Conservation (phyloP, 2,888 invertebrate species). For the Nomada goodeniana region DNA sequence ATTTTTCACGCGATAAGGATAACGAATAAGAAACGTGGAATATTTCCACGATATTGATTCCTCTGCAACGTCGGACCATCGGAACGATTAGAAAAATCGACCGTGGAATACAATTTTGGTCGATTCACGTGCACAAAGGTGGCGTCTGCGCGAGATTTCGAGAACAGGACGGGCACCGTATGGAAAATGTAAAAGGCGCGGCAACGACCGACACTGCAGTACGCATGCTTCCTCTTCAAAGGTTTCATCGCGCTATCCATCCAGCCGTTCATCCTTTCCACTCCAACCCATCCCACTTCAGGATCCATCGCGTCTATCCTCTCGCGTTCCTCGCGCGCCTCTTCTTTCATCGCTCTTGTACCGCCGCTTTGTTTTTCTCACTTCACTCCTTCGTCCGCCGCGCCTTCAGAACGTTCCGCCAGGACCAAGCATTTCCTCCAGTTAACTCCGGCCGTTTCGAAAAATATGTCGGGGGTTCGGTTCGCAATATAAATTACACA, state of each 20-base stretch:
- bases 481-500: no score
- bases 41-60: no score
- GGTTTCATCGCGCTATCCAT: slow-evolving; percentile 70
- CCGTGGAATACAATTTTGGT: slow-evolving; percentile 13
- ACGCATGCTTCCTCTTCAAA: slow-evolving; percentile 66
- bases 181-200: slow-evolving; percentile 69
- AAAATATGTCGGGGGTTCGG: no score
- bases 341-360: slow-evolving; percentile 45
- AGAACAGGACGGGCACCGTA: slow-evolving; percentile 63
- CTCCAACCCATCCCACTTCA: slow-evolving; percentile 62
- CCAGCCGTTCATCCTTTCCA: slow-evolving; percentile 67
- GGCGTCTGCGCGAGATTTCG: slow-evolving; percentile 56
- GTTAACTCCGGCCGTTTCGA: slow-evolving; percentile 10
- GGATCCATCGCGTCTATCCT: slow-evolving; percentile 57
- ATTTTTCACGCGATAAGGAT: no score
- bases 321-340: slow-evolving; percentile 46
- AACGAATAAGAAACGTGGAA: no score
- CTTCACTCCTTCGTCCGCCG: slow-evolving; percentile 50
- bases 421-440: not conserved
- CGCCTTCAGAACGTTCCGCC: slow-evolving; percentile 50
- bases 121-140: slow-evolving; percentile 22
- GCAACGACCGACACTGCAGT: slow-evolving; percentile 38
- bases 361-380: slow-evolving; percentile 61
- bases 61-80: not conserved
- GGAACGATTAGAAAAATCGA: slow-evolving; percentile 5